Evolutionary conservation across 2,797 vertebrate genomes (phyloP), one percentile per base, ranked within the genome.

Genomic region (Dermochelys coriacea): DNA sequence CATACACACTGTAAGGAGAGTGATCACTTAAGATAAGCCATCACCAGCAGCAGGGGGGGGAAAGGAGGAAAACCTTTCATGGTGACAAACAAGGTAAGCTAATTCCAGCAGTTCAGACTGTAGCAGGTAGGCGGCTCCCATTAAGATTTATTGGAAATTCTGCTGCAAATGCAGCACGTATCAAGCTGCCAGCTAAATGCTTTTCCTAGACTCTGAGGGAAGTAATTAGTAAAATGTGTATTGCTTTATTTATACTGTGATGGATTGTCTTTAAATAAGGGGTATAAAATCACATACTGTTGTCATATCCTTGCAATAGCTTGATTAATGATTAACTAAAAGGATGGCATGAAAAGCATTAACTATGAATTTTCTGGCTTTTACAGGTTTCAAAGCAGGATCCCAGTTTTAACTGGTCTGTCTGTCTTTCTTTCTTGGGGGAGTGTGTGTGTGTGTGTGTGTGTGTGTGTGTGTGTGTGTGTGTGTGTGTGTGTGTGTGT

Each of bases 101-200:
- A n/a, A n/a, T n/a, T n/a, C n/a, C n/a, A n/a, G n/a, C n/a, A 61
- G 50, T 82, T 80, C 0, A 0, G n/a, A 79, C 49, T 68, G 51
- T 2, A 4, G n/a, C 55, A 82, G 59, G 23, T 45, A 82, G 0
- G 0, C 3, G 11, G 61, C 45, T 93, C 54, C 75, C 3, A 0
- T 68, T 29, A 34, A 61, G 4, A 41, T 59, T 50, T 14, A 18
- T 61, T 3, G 61, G 82, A 82, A 84, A 49, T 19, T 51, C 47
- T 2, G 0, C 59, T 80, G 89, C 82, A 82, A 51, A 57, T 0
- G 0, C 57, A 15, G 45, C 1, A 1, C 5, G 0, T 18, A 1
- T 37, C 64, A 71, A 91, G 45, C 75, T 7, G 31, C 47, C 89
- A 87, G 57, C 79, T n/a, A 37, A 47, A 6, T 10, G 54, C 41